Evolutionary conservation across 2,113 vertebrate genomes (phyloP).

Genomic region (Australoheros scitulus): DNA sequence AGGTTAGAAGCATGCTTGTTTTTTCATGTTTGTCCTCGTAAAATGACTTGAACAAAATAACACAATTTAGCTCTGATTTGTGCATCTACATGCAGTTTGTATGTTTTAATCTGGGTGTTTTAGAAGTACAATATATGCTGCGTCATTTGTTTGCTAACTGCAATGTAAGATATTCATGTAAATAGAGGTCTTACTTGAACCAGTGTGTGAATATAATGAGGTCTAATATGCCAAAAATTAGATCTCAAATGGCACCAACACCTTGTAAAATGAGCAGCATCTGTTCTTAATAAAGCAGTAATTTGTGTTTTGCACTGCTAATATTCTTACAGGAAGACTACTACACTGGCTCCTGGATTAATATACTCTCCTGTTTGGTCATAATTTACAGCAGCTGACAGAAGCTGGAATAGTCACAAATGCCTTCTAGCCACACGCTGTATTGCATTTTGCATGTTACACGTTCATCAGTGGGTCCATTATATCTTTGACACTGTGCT

Average conservation of each 20-base stretch:
- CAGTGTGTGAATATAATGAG: neutral
- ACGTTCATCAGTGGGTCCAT: neutral
- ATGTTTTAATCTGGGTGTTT: neutral
- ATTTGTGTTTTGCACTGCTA: neutral
- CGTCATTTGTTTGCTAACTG: neutral
- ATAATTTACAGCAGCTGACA: constrained; percentile 10
- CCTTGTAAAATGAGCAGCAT: neutral
- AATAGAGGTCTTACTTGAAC: neutral
- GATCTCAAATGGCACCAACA: neutral
- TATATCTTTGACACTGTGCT: neutral
- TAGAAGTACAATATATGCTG: neutral
- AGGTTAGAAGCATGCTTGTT: neutral
- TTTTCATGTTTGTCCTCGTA: neutral
- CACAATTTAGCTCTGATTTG: neutral
- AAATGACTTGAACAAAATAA: neutral
- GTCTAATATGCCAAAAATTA: neutral
- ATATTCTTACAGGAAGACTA: neutral
- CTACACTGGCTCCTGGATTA: neutral
- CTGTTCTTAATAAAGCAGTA: constrained; percentile 28
- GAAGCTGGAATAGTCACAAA: neutral
- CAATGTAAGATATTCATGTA: neutral
- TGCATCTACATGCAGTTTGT: neutral
- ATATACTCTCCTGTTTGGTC: neutral
- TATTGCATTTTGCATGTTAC: neutral
- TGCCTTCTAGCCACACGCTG: neutral